Evolutionary conservation across 2,113 vertebrate genomes (phyloP), one percentile per base, ranked within the genome.

Genomic region (Calyptomena viridis): DNA sequence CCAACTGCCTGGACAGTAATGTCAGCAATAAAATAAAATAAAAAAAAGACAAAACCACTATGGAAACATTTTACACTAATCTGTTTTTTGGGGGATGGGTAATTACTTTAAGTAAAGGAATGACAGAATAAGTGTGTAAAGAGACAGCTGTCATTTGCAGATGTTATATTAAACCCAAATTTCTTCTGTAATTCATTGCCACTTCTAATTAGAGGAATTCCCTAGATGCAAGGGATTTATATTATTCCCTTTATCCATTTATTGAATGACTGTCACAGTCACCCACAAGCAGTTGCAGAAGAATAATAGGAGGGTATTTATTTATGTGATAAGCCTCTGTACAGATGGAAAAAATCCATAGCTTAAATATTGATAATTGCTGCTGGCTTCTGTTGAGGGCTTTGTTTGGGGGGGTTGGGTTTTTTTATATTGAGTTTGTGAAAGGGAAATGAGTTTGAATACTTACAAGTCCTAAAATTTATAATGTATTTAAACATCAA

Each of bases 161-260:
- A 97, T 97, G 94, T 97, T 97, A 93, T 73, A 95, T 96, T 96
- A 97, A 97, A 97, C 80, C 93, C 84, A 95, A 97, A 96, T 97
- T 98, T 98, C 85, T 97, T 96, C 82, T 94, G 90, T 96, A 96
- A 96, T 97, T 97, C 94, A 94, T 95, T 97, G 91, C 86, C 94
- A 97, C 92, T 97, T 97, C 96, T 98, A 98, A 97, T 98, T 97
- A 97, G 95, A 98, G 95, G 93, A 97, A 98, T 98, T 97, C 96
- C 95, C 95, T 96, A 59, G 95, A 75, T 96, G 93, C 93, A 90
- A 73, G 90, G 94, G 89, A 95, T 97, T 97, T 98, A 94, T 96
- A 96, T 97, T 96, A 97, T 96, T 97, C 84, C 94, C 93, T 96
- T 98, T 98, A 96, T 97, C 94, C 88, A 53, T 69, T 97, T 97